phyloP scores from a whole-genome alignment of 1,140 invertebrate genomes.

The Bombus turneri region DNA sequence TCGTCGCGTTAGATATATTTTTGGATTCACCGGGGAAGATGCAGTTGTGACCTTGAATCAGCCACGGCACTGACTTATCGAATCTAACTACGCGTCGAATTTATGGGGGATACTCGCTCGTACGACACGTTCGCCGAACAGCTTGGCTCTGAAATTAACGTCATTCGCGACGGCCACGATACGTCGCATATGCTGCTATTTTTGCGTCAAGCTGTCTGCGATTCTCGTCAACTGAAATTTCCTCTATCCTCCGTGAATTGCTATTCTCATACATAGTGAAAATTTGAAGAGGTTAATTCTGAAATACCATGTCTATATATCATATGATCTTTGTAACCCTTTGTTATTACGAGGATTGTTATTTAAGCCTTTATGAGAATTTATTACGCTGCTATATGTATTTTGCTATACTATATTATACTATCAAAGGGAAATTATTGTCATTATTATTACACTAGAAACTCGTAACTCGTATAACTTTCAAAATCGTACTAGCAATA shows the following conservation, averaged over 20 bases:
- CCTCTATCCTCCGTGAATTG: neutral
- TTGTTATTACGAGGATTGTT: no score
- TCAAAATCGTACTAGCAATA: no score
- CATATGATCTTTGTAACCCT: no score
- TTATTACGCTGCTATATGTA: no score
- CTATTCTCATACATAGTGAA: neutral
- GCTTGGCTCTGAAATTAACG: neutral
- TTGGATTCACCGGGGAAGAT: neutral
- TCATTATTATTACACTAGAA: no score
- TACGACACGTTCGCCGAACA: neutral
- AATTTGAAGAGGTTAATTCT: neutral
- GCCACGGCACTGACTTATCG: neutral
- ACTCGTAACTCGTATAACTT: no score
- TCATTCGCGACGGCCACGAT: neutral
- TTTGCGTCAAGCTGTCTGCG: neutral
- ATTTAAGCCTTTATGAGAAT: no score
- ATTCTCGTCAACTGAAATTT: neutral
- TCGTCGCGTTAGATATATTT: conserved; percentile 26
- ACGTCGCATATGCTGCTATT: neutral
- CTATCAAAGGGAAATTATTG: no score
- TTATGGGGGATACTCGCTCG: neutral
- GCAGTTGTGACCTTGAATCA: neutral
- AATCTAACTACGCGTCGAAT: neutral
- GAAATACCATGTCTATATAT: neutral
- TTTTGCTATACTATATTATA: no score